These are phyloP conservation scores for Trichechus manatus DNA, from an alignment of 2,113 vertebrate genomes.

Conservation along the genomic window DNA sequence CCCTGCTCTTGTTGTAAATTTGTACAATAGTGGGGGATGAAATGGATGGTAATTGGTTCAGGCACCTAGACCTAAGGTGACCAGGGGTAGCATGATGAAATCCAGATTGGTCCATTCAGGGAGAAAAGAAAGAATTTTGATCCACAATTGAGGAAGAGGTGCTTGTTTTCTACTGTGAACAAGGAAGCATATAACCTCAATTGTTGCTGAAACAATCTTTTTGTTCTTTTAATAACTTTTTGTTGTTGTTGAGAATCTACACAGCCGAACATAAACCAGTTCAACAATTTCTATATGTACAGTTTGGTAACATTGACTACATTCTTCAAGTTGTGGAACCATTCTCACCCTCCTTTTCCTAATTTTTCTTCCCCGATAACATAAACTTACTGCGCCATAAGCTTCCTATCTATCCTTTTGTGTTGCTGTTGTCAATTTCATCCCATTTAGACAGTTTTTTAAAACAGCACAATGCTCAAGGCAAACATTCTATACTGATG, in stretches of 20 bases:
- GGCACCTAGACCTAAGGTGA: neutral
- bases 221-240: no score
- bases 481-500: neutral
- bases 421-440: neutral
- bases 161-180: neutral
- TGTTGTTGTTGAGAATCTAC: neutral
- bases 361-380: neutral
- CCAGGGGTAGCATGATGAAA: neutral
- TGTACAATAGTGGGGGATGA: neutral
- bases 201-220: slow-evolving; percentile 16
- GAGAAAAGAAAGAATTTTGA: neutral
- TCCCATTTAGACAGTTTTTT: neutral
- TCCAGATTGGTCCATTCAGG: neutral
- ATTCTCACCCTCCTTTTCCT: neutral
- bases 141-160: neutral
- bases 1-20: neutral
- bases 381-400: neutral
- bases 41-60: neutral
- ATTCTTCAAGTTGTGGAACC: neutral
- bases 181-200: neutral
- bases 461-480: neutral
- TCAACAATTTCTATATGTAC: neutral
- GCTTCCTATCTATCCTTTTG: neutral
- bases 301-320: neutral
- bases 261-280: neutral